phyloP scores from a whole-genome alignment of 2,797 vertebrate species.

The Falco rusticolus region DNA sequence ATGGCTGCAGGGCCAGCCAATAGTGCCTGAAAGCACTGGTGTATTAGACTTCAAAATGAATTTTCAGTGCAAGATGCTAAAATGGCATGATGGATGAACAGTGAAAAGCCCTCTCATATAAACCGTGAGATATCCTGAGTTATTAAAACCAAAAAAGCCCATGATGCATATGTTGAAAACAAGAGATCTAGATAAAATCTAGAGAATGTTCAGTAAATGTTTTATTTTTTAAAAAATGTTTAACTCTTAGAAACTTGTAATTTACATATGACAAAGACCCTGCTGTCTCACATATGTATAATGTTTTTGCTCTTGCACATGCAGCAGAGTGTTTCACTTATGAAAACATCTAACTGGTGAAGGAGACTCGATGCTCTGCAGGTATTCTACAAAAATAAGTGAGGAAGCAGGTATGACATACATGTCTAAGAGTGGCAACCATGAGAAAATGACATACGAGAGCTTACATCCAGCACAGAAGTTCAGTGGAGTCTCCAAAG shows the following conservation, averaged over 20 bases:
- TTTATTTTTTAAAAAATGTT: neutral
- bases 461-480: neutral
- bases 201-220: neutral
- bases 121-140: neutral
- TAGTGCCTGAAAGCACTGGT: neutral
- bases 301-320: neutral
- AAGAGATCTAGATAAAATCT: neutral
- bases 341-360: neutral
- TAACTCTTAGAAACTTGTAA: neutral
- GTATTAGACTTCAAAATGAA: neutral
- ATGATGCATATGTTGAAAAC: neutral
- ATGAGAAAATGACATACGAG: rapidly evolving
- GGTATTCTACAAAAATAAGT: neutral
- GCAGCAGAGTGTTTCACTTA: neutral
- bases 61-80: neutral
- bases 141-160: neutral
- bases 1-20: neutral
- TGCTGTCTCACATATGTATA: neutral
- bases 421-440: neutral
- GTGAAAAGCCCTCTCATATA: neutral
- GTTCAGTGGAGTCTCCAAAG: neutral
- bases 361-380: rapidly evolving
- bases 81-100: neutral
- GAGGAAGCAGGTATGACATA: neutral
- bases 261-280: neutral